These are phyloP conservation scores for Globicephala melas DNA, from an alignment of 2,113 vertebrate genomes.

Conservation along the genomic window DNA sequence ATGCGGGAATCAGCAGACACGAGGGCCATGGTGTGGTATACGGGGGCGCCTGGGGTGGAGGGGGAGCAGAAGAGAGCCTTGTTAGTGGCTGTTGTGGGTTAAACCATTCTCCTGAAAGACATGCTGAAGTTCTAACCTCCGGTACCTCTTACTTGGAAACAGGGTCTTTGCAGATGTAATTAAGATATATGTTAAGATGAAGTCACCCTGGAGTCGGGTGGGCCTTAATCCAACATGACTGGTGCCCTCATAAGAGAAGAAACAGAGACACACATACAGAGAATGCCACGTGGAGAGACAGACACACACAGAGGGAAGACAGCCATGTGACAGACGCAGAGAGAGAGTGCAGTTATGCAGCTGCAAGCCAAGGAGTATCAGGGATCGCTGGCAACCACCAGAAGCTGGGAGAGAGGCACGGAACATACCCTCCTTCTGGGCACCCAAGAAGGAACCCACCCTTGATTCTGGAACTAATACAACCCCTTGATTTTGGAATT, in stretches of 20 bases:
- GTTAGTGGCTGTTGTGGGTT: not conserved
- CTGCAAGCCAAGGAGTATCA: not conserved
- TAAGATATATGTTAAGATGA: not conserved
- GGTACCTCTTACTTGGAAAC: not conserved
- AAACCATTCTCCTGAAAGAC: not conserved
- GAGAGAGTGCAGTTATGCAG: not conserved
- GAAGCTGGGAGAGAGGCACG: not conserved
- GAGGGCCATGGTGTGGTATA: constrained; percentile 77
- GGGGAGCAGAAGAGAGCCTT: not conserved
- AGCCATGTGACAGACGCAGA: not conserved
- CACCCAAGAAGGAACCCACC: not conserved
- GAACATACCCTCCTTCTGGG: not conserved
- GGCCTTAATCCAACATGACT: not conserved
- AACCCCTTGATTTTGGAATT: not conserved
- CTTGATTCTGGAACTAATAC: not conserved
- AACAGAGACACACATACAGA: not conserved
- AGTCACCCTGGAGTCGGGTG: not conserved
- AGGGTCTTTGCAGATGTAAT: not conserved
- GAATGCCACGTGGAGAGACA: not conserved
- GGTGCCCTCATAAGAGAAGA: not conserved
- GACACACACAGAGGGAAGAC: not conserved
- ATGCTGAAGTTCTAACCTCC: not conserved
- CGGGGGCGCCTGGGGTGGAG: not conserved
- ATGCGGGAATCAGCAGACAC: constrained; percentile 93
- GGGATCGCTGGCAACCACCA: not conserved